Conservation (phyloP, 2,888 invertebrate genomes). For the Cephus pulcher region DNA sequence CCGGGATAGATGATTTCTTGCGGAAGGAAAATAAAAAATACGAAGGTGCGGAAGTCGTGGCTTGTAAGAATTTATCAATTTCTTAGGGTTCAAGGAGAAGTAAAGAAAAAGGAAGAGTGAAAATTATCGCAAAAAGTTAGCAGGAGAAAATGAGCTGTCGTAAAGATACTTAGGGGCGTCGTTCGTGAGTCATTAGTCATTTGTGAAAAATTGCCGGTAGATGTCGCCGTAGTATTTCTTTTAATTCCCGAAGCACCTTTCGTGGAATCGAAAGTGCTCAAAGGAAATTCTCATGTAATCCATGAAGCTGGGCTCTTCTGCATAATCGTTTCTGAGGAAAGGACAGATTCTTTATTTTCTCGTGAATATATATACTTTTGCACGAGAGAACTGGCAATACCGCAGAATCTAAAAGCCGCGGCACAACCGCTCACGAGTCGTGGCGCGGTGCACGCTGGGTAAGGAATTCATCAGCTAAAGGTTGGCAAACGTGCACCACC, state of each 20-base stretch:
- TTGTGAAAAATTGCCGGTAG: background rate
- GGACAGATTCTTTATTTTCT: conserved; percentile 17
- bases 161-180: background rate
- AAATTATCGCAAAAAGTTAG: background rate
- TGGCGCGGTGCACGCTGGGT: conserved; percentile 43
- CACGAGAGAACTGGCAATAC: conserved; percentile 29
- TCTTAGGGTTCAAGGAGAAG: background rate
- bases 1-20: background rate
- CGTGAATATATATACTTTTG: conserved; percentile 21
- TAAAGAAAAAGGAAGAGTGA: background rate
- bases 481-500: conserved; percentile 66
- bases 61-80: background rate
- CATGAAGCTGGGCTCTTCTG: background rate
- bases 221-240: background rate
- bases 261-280: background rate
- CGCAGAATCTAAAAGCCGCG: conserved; percentile 19
- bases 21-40: background rate
- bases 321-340: background rate
- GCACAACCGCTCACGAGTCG: conserved; percentile 17
- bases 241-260: background rate
- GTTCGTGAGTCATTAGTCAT: background rate
- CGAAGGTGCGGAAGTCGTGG: background rate
- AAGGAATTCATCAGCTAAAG: conserved; percentile 66
- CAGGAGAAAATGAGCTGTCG: background rate
- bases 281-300: background rate